Base-by-base conservation (phyloP, 1,140 invertebrate species). In the Ceratosolen fusciceps region DNA sequence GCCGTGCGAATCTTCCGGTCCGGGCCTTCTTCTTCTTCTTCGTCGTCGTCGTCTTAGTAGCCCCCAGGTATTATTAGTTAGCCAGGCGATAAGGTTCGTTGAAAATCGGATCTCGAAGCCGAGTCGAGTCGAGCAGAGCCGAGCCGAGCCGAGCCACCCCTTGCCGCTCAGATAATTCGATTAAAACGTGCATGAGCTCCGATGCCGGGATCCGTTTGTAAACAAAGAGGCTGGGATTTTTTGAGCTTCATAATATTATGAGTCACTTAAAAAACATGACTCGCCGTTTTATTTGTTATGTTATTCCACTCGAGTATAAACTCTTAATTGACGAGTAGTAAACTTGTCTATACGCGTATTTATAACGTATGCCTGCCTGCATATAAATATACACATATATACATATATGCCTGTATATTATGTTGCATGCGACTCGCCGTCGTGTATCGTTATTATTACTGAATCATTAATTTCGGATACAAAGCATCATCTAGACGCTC, bases 251-350 rank as follows among this genome's bases (percentile, higher is more conserved):
- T n/a, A 31, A 65, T 5, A 37, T 65, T 65, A 37, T 37, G 19
- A 65, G n/a, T 65, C 60, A 65, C 60, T 65, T 37, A 37, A 37
- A 65, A 37, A 65, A 65, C 29, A 31, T 37, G 60, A 37, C 60
- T 65, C 34, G 34, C 19, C 37, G 31, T 21, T 65, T 65, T 65
- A 65, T 65, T 65, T 65, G 34, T 65, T 65, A 37, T 65, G 34
- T 65, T 65, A 37, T 65, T 65, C 60, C 9, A 37, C 21, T 65
- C 5, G 60, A 65, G 60, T 37, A 21, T n/a, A n/a, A n/a, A n/a
- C n/a, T n/a, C n/a, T n/a, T n/a, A 31, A 65, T 0, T 9, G n/a
- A 34, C 37, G 19, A 9, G n/a, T n/a, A 26, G n/a, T 68, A 68
- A 39, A 68, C 21, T 43, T 43, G 8, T 43, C n/a, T n/a, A n/a